Conservation (phyloP, 1,140 invertebrate species). For the Ptiloglossa arizonensis region DNA sequence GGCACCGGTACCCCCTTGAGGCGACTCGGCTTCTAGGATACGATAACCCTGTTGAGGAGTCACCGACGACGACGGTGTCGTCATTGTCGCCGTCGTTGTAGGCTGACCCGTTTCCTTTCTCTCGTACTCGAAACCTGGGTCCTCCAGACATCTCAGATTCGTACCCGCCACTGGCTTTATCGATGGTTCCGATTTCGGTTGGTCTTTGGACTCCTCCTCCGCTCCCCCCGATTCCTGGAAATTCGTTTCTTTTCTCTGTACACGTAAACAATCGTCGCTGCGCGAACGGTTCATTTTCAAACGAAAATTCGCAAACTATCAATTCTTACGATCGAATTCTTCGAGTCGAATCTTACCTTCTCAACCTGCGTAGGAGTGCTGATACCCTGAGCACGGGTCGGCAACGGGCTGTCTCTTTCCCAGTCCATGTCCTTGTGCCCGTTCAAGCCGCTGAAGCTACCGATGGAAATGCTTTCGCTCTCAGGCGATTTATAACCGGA, state of each 20-base stretch:
- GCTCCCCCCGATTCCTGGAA: slow-evolving; percentile 3
- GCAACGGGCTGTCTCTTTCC: slow-evolving; percentile 76
- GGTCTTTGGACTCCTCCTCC: slow-evolving; percentile 48
- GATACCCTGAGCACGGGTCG: slow-evolving; percentile 57
- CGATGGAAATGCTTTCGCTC: slow-evolving; percentile 79
- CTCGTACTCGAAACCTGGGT: slow-evolving; percentile 82
- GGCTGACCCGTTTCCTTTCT: slow-evolving; percentile 56
- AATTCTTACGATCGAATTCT: too few relatives aligned
- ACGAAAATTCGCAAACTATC: too few relatives aligned
- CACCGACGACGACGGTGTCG: slow-evolving; percentile 44
- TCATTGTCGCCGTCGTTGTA: slow-evolving; percentile 51
- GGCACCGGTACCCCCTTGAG: slow-evolving; percentile 35
- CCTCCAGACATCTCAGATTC: slow-evolving; percentile 82
- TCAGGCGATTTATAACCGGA: slow-evolving; percentile 81
- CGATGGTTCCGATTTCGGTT: slow-evolving; percentile 49
- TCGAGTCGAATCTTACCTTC: slow-evolving; percentile 30
- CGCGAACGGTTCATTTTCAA: too few relatives aligned
- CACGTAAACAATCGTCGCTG: too few relatives aligned
- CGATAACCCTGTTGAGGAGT: slow-evolving; percentile 64
- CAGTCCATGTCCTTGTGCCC: slow-evolving; percentile 80
- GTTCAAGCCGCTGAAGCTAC: slow-evolving; percentile 79
- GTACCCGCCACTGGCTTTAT: slow-evolving; percentile 80
- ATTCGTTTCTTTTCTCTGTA: too few relatives aligned
- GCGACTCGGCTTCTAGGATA: slow-evolving; percentile 68
- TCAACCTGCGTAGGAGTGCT: slow-evolving; percentile 35